Evolutionary conservation across 2,888 invertebrate genomes (phyloP).

Genomic region (Luperina testacea): DNA sequence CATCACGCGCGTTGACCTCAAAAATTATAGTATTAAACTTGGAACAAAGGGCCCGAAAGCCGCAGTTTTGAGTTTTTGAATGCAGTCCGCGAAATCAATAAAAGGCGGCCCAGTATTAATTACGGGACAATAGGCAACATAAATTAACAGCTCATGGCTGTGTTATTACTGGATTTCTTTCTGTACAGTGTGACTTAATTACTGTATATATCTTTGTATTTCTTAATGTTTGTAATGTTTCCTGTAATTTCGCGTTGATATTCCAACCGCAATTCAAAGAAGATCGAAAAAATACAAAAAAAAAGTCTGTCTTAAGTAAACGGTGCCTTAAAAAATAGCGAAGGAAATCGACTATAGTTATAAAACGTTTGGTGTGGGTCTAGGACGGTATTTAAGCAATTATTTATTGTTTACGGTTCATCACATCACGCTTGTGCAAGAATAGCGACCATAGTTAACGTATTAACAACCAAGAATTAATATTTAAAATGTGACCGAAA

Average conservation of each 20-base stretch:
- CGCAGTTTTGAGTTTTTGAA: slow-evolving; percentile 70
- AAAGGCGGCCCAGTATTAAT: slow-evolving; percentile 74
- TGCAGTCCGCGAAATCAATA: slow-evolving; percentile 77
- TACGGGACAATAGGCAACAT: slow-evolving; percentile 75
- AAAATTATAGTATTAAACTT: slow-evolving; percentile 81
- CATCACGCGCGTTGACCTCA: slow-evolving; percentile 79
- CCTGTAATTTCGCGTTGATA: slow-evolving; percentile 66
- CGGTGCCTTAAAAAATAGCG: slow-evolving; percentile 52
- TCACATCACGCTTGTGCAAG: slow-evolving; percentile 78
- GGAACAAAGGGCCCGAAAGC: slow-evolving; percentile 78
- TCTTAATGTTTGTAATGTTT: slow-evolving; percentile 71
- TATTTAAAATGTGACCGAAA: slow-evolving; percentile 84
- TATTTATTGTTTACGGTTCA: slow-evolving; percentile 85
- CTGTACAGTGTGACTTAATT: slow-evolving; percentile 70
- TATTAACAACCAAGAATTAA: slow-evolving; percentile 84
- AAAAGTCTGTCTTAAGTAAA: slow-evolving; percentile 53
- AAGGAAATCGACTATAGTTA: slow-evolving; percentile 60
- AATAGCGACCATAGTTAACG: slow-evolving; percentile 84
- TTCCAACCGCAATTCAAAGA: slow-evolving; percentile 57
- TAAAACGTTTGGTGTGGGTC: slow-evolving; percentile 68
- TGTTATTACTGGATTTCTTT: slow-evolving; percentile 80
- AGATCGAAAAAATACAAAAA: slow-evolving; percentile 13
- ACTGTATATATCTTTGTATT: slow-evolving; percentile 54
- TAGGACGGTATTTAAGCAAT: slow-evolving; percentile 72
- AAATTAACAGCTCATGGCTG: slow-evolving; percentile 81